These are phyloP conservation scores for Adoxophyes honmai DNA, from an alignment of 1,140 invertebrate species.

Conservation along the genomic window DNA sequence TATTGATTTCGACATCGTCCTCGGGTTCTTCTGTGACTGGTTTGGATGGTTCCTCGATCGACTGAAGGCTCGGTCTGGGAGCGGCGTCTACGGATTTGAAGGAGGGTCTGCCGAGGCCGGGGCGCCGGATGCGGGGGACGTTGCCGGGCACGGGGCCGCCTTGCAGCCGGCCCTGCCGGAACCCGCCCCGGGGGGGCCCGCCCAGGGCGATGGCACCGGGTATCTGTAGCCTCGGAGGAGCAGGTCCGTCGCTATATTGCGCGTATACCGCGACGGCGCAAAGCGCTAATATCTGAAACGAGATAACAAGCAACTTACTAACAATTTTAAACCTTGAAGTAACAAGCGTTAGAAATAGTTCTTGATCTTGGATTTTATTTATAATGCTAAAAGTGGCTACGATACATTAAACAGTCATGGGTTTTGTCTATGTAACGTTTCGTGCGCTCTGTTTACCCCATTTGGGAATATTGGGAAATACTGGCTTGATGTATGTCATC, in stretches of 20 bases:
- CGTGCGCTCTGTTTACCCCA: no score
- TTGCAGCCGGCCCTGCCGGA: constrained; percentile 66
- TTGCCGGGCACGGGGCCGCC: constrained; percentile 36
- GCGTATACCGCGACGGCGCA: constrained; percentile 68
- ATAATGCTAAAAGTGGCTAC: no score
- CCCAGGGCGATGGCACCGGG: constrained; percentile 79
- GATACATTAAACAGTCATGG: no score
- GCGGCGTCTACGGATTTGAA: constrained; percentile 76
- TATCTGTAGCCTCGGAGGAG: constrained; percentile 78
- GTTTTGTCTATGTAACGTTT: no score
- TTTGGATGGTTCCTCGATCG: constrained; percentile 75
- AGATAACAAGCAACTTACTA: constrained; percentile 18
- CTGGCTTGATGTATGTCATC: no score
- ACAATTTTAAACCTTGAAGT: no score
- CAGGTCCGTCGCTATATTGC: constrained; percentile 70
- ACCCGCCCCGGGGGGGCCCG: constrained; percentile 51
- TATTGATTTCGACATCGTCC: constrained; percentile 73
- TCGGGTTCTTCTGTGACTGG: constrained; percentile 79
- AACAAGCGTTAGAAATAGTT: no score
- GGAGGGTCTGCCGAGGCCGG: constrained; percentile 70
- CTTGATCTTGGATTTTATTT: no score
- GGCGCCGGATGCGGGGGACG: constrained; percentile 69
- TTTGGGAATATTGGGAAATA: no score
- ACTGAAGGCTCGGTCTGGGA: constrained; percentile 70
- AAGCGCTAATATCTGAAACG: constrained; percentile 71